phyloP scores from a whole-genome alignment of 2,797 vertebrate genomes.

The Hemitrygon akajei region DNA sequence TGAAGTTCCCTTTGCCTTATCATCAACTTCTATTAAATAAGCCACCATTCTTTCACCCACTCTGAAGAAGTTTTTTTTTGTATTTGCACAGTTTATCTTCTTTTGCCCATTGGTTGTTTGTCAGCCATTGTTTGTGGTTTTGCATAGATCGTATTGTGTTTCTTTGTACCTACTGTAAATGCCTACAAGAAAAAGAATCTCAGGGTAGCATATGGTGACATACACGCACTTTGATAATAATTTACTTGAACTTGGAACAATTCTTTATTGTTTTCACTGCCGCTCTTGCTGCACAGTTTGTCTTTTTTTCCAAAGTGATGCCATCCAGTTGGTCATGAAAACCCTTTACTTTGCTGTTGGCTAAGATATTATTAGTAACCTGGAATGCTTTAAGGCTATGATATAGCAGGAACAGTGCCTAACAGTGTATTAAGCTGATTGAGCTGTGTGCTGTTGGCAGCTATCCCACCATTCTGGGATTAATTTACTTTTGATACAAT shows the following conservation, averaged over 20 bases:
- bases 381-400: background rate
- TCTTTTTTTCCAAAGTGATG: background rate
- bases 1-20: background rate
- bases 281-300: background rate
- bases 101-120: too few relatives aligned
- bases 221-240: too few relatives aligned
- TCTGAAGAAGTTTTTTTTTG: too few relatives aligned
- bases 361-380: background rate
- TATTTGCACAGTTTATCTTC: too few relatives aligned
- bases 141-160: too few relatives aligned
- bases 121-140: too few relatives aligned
- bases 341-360: background rate
- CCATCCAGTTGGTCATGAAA: background rate
- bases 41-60: too few relatives aligned
- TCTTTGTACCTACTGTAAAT: too few relatives aligned
- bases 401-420: background rate
- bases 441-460: background rate
- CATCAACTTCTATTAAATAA: background rate
- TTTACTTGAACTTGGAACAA: too few relatives aligned
- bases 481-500: background rate
- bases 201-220: too few relatives aligned
- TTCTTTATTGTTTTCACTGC: background rate
- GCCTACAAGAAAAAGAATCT: too few relatives aligned
- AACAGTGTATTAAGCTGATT: background rate
- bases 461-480: background rate